Conservation (phyloP, 2,888 invertebrate species). For the Drosophila atroscutellata region DNA sequence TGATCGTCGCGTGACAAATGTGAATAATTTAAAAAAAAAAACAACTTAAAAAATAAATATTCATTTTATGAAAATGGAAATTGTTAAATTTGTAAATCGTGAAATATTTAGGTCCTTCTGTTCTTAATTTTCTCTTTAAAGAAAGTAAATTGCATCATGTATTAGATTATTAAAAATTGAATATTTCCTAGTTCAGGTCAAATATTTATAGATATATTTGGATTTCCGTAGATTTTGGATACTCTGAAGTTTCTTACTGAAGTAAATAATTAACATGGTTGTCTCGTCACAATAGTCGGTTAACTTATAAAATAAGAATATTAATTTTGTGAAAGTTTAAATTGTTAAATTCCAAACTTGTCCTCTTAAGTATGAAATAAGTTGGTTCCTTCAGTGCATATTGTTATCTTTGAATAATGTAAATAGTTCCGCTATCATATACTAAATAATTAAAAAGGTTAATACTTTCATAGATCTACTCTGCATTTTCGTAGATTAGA, state of each 20-base stretch:
- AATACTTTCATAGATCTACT: background rate
- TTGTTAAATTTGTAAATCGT: background rate
- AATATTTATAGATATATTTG: no score
- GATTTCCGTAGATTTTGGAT: no score
- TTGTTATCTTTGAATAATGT: conserved; percentile 29
- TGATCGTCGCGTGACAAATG: background rate
- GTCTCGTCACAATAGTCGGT: background rate
- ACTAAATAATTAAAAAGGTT: conserved; percentile 34
- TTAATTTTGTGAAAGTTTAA: conserved; percentile 30
- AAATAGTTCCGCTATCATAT: conserved; percentile 47
- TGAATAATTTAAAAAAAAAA: background rate
- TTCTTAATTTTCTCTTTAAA: no score
- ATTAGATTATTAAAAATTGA: no score
- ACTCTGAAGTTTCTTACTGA: no score
- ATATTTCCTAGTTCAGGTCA: no score
- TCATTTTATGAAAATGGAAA: background rate
- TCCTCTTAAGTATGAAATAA: conserved; percentile 27
- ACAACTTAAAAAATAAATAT: background rate
- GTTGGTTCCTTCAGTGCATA: conserved; percentile 32
- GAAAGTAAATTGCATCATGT: no score
- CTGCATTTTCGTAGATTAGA: background rate
- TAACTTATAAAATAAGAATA: background rate
- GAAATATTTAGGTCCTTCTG: background rate
- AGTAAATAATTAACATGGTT: no score
- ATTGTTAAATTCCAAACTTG: conserved; percentile 42